phyloP scores from a whole-genome alignment of 2,888 invertebrate species.

The Harpalus rufipes region DNA sequence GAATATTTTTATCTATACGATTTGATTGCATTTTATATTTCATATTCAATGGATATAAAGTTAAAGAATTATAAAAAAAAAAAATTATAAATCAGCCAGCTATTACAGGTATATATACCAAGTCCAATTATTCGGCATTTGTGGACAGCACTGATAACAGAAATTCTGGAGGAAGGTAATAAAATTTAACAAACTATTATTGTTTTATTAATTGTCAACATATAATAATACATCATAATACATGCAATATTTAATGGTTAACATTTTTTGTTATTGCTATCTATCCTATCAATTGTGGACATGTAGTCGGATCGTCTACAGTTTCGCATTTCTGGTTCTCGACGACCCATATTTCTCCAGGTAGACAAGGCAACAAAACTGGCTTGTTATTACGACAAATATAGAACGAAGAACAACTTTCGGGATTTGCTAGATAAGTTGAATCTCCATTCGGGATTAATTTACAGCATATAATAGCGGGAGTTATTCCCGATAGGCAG shows the following conservation, averaged over 20 bases:
- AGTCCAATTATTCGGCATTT: too few relatives aligned
- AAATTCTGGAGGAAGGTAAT: too few relatives aligned
- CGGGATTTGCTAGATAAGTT: constrained; percentile 38
- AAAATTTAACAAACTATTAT: too few relatives aligned
- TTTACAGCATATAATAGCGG: constrained; percentile 18
- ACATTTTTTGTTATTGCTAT: not conserved
- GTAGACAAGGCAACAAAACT: constrained; percentile 1
- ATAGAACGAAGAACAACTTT: constrained; percentile 31
- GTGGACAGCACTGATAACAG: too few relatives aligned
- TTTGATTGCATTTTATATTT: too few relatives aligned
- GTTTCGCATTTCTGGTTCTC: not conserved
- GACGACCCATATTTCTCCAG: constrained; percentile 35
- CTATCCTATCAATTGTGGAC: not conserved
- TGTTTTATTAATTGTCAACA: not conserved
- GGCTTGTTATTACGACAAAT: constrained; percentile 34
- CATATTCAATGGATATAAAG: too few relatives aligned
- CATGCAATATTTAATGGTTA: not conserved
- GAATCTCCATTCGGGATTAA: constrained; percentile 21
- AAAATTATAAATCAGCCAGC: too few relatives aligned
- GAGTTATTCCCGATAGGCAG: constrained; percentile 19
- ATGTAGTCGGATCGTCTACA: not conserved
- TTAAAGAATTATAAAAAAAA: too few relatives aligned
- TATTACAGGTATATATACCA: too few relatives aligned
- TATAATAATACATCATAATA: not conserved
- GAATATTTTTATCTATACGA: too few relatives aligned